Evolutionary conservation across 2,113 vertebrate genomes (phyloP).

Genomic region (Cavia aperea): DNA sequence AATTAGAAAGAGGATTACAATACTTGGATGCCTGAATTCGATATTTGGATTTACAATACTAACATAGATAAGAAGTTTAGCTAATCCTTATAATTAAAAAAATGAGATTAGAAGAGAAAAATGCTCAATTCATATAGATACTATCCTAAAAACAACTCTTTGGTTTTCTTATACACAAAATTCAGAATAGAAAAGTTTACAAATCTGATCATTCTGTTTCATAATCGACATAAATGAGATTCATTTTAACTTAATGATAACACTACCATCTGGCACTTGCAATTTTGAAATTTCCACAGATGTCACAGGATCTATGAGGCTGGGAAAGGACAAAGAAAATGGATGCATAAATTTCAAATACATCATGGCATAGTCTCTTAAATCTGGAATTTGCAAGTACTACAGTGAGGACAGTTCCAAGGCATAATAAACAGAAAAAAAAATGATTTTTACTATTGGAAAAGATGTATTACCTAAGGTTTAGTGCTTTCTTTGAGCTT

Average conservation of each 20-base stretch:
- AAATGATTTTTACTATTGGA: slow-evolving; percentile 38
- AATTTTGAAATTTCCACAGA: slow-evolving; percentile 55
- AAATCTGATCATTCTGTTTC: slow-evolving; percentile 44
- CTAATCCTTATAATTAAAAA: neutral
- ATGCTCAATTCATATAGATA: neutral
- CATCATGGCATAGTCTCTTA: slow-evolving; percentile 18
- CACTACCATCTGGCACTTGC: slow-evolving; percentile 48
- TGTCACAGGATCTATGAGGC: slow-evolving; percentile 3
- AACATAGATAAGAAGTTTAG: neutral
- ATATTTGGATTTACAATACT: too few species aligned
- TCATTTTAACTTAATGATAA: slow-evolving; percentile 52
- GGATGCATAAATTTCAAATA: slow-evolving; percentile 18
- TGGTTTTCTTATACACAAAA: slow-evolving; percentile 5
- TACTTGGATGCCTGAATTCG: too few species aligned
- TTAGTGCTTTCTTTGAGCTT: neutral
- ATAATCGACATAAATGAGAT: slow-evolving; percentile 23
- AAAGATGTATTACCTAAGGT: neutral
- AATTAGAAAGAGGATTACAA: too few species aligned
- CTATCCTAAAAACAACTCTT: neutral
- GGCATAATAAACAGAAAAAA: slow-evolving; percentile 16
- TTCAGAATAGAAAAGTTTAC: neutral
- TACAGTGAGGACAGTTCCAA: neutral
- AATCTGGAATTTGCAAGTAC: slow-evolving; percentile 2
- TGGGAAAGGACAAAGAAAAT: slow-evolving; percentile 8
- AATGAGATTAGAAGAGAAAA: neutral